These are phyloP conservation scores for Drosophila ambigua DNA, from an alignment of 1,140 invertebrate species.

Conservation along the genomic window DNA sequence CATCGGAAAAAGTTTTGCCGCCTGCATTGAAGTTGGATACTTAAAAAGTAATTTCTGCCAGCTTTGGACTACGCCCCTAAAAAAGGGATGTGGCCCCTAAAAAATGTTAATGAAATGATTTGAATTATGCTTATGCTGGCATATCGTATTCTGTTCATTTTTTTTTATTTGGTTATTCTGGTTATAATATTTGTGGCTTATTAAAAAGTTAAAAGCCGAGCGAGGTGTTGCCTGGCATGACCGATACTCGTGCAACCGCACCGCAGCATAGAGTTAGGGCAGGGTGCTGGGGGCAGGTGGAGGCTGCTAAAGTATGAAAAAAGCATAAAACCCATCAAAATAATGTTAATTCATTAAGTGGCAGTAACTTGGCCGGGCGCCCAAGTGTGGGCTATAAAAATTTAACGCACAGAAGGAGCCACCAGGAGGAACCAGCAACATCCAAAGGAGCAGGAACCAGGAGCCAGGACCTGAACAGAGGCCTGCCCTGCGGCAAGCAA, in stretches of 20 bases:
- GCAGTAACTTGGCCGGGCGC: conserved; percentile 75
- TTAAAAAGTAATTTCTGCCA: conserved; percentile 77
- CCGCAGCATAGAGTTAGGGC: conserved; percentile 31
- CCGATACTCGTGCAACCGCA: conserved; percentile 40
- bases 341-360: conserved; percentile 83
- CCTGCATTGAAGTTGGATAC: conserved; percentile 77
- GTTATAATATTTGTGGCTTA: conserved; percentile 64
- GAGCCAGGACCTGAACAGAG: conserved; percentile 6
- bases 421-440: conserved; percentile 23
- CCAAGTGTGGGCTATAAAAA: conserved; percentile 81
- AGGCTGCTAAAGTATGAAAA: conserved; percentile 66
- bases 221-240: conserved; percentile 47
- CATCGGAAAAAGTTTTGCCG: conserved; percentile 65
- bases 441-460: neutral
- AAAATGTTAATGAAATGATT: conserved; percentile 82
- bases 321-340: conserved; percentile 81
- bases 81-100: conserved; percentile 52
- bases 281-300: conserved; percentile 46
- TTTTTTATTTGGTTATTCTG: neutral
- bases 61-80: conserved; percentile 25
- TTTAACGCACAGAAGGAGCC: conserved; percentile 72
- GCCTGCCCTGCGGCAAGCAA: conserved; percentile 41
- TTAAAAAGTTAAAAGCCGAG: conserved; percentile 69
- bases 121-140: conserved; percentile 73
- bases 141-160: conserved; percentile 33